phyloP scores from a whole-genome alignment of 2,113 vertebrate genomes.

The Phaethornis superciliosus region DNA sequence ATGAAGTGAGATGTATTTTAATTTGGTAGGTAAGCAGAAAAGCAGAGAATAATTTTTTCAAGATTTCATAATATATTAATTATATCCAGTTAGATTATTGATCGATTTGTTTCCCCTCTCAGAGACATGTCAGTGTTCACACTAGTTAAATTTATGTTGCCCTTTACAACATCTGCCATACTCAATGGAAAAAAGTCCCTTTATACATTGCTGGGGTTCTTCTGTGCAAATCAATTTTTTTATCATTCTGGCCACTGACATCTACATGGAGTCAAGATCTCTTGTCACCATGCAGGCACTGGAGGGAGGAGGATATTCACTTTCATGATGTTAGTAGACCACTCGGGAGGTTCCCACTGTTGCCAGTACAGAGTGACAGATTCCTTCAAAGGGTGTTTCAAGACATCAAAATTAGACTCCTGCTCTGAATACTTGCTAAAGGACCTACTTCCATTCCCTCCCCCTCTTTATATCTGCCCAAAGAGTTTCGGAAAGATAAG shows the following conservation, averaged over 20 bases:
- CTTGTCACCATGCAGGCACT: neutral
- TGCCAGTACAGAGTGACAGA: neutral
- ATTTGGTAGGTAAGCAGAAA: slow-evolving; percentile 41
- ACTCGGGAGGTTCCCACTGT: neutral
- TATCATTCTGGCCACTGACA: neutral
- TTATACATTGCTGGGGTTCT: neutral
- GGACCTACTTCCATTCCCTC: neutral
- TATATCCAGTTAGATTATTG: slow-evolving; percentile 68
- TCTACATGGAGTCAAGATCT: neutral
- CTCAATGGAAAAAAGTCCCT: neutral
- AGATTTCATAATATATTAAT: slow-evolving; percentile 58
- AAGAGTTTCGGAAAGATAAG: neutral
- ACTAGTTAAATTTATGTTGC: neutral
- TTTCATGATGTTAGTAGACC: neutral
- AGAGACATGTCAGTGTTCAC: slow-evolving; percentile 31
- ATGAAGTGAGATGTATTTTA: slow-evolving; percentile 55
- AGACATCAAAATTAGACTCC: neutral
- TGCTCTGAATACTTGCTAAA: neutral
- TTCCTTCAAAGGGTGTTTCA: neutral
- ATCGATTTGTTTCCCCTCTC: slow-evolving; percentile 66
- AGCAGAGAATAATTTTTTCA: slow-evolving; percentile 57
- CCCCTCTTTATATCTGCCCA: neutral
- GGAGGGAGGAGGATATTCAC: neutral
- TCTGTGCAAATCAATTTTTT: neutral
- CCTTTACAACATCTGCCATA: neutral